Percentiles rank a stretch among this genome's conserved stretches.
Evolutionary conservation across 2,113 vertebrate species (phyloP).

Genomic region (Nasalis larvatus): DNA sequence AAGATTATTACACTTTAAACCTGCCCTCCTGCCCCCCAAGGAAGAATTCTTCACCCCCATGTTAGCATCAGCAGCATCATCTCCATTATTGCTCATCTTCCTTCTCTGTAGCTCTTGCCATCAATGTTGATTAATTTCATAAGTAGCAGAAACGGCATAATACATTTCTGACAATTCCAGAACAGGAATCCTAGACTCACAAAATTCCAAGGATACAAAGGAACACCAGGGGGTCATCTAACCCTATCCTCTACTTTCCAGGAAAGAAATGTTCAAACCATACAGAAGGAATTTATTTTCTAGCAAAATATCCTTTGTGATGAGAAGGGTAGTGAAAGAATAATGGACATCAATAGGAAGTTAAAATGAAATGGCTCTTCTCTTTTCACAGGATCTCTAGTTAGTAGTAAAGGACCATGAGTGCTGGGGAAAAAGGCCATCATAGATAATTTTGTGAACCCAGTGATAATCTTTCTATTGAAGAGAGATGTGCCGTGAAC

Average conservation of each 20-base stretch:
- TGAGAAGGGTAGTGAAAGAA: neutral
- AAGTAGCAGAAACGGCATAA: neutral
- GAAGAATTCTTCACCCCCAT: neutral
- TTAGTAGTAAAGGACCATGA: neutral
- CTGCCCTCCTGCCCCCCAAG: neutral
- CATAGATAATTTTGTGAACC: neutral
- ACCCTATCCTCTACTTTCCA: neutral
- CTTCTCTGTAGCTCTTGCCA: neutral
- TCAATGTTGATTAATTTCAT: neutral
- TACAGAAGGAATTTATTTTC: conserved; percentile 4
- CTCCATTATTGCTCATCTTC: neutral
- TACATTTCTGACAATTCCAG: neutral
- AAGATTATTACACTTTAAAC: neutral
- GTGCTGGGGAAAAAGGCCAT: neutral
- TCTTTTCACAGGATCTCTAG: neutral
- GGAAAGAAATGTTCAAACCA: neutral
- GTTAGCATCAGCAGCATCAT: neutral
- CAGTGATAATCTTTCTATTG: neutral
- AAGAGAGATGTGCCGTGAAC: neutral
- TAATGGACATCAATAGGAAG: neutral
- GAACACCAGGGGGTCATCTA: neutral
- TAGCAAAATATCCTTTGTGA: neutral
- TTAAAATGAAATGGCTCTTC: neutral
- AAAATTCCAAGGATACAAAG: neutral
- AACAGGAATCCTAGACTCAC: neutral